Conservation (phyloP, 2,888 invertebrate species). For the Pemphredon lugubris region DNA sequence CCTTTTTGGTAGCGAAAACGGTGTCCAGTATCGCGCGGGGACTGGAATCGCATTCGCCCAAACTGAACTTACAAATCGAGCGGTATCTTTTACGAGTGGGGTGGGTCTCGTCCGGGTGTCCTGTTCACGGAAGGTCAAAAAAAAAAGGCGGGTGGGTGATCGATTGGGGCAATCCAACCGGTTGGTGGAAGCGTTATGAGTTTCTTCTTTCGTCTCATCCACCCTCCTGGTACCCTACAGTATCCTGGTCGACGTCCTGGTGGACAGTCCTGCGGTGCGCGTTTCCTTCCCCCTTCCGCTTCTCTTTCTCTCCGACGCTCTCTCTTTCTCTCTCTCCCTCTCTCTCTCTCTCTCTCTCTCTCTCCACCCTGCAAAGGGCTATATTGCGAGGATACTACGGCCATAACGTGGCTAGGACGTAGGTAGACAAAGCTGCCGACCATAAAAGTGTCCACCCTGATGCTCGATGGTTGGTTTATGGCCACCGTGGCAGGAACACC, state of each 20-base stretch:
- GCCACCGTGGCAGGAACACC: constrained; percentile 59
- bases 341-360: constrained; percentile 10
- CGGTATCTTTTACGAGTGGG: constrained; percentile 54
- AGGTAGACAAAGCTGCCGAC: constrained; percentile 71
- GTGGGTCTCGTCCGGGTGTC: constrained; percentile 15
- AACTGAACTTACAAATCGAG: constrained; percentile 40
- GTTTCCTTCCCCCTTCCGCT: constrained; percentile 15
- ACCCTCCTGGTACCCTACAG: constrained; percentile 29
- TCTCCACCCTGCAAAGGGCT: constrained; percentile 30
- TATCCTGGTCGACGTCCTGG: constrained; percentile 23
- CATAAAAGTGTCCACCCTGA: constrained; percentile 76
- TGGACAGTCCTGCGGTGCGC: constrained; percentile 51
- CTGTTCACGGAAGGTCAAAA: constrained; percentile 54
- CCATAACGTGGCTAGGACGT: constrained; percentile 43
- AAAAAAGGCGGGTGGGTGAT: constrained; percentile 61
- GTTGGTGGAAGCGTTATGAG: constrained; percentile 54
- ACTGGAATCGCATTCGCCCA: no score
- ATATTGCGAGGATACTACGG: constrained; percentile 45
- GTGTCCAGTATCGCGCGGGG: no score
- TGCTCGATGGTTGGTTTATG: constrained; percentile 71
- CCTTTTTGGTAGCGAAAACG: no score
- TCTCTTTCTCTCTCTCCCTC: constrained; percentile 4
- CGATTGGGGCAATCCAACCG: constrained; percentile 62
- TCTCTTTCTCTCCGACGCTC: constrained; percentile 16
- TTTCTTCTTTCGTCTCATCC: constrained; percentile 44